Percentiles rank a stretch among this genome's conserved stretches.
Conservation (phyloP, 2,888 invertebrate species). For the Boloria euphrosyne region DNA sequence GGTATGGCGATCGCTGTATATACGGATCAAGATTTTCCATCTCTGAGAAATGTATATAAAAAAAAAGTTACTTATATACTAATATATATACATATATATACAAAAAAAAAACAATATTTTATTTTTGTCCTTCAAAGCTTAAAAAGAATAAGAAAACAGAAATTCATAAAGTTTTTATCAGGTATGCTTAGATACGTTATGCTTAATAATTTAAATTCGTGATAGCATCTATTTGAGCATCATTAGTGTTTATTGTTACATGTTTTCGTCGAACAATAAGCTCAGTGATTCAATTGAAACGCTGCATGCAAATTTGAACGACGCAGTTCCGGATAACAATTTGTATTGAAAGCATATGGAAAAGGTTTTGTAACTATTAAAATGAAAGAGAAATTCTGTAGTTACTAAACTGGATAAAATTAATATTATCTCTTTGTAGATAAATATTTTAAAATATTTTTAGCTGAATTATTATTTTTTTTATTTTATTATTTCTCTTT, state of each 20-base stretch:
- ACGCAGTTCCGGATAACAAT: slow-evolving; percentile 22
- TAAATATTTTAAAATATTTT: not conserved
- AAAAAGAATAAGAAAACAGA: no score
- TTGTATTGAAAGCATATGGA: slow-evolving; percentile 27
- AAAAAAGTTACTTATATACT: no score
- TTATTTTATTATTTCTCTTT: no score
- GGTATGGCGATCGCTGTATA: no score
- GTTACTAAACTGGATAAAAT: not conserved
- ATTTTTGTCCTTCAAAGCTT: no score
- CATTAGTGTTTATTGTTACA: slow-evolving; percentile 27
- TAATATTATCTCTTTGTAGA: not conserved
- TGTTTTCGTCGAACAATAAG: slow-evolving; percentile 27
- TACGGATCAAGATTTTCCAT: no score
- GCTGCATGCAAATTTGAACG: slow-evolving; percentile 26
- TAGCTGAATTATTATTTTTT: no score
- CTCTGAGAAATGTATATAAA: no score
- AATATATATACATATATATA: no score
- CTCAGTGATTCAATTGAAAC: slow-evolving; percentile 28
- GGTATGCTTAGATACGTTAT: no score
- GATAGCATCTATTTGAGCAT: slow-evolving; percentile 19
- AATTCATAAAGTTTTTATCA: no score
- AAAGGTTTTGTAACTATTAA: not conserved
- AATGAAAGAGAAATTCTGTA: slow-evolving; percentile 6
- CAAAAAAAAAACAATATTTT: no score
- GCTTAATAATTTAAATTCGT: slow-evolving; percentile 14